Base-by-base conservation (phyloP, 2,888 invertebrate genomes). In the Sphinx pinastri region DNA sequence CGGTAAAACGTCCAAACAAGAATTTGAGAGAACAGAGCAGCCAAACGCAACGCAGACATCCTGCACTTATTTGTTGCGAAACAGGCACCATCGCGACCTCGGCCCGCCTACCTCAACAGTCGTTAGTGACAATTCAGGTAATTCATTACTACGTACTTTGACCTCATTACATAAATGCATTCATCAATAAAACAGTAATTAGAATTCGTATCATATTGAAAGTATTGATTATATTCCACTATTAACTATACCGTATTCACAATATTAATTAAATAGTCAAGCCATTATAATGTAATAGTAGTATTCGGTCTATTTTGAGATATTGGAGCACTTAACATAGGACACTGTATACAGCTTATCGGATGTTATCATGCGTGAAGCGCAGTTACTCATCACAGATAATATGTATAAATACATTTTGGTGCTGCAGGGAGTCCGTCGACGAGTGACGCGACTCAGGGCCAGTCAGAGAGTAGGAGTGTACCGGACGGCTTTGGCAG, bases 121-220 rank as follows among this genome's bases (percentile, higher is more conserved):
- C 77, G 87, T 88, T 77, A 86, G 88, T 78, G 92, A 91, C 73
- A 81, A 77, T 79, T 81, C 91, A 89, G 93, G 94, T 94, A 90
- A 83, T 72, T 73, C 14, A 38, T 63, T 38, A 38, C 31, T 57
- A 51, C 38, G 38, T 60, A 51, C 38, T 52, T 60, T 12, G 19
- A 25, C 38, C 16, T 38, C 52, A 69, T 45, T 60, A 49, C 63
- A 19, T 49, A 19, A 63, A 49, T 16, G 49, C 19, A 49, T 6
- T 19, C 12, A 47, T 47, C 19, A 25, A 13, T 16, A 47, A 47
- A 49, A 63, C 13, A 13, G 19, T 19, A 49, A 16, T 63, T 63
- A 47, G 49, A 63, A 63, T 63, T 13, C 63, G 13, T 47, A 49
- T 12, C 16, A 49, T 63, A 63, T 13, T 63, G 19, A 19, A 47